Evolutionary conservation across 1,140 invertebrate genomes (phyloP).

Genomic region (Probaryconus sp.): DNA sequence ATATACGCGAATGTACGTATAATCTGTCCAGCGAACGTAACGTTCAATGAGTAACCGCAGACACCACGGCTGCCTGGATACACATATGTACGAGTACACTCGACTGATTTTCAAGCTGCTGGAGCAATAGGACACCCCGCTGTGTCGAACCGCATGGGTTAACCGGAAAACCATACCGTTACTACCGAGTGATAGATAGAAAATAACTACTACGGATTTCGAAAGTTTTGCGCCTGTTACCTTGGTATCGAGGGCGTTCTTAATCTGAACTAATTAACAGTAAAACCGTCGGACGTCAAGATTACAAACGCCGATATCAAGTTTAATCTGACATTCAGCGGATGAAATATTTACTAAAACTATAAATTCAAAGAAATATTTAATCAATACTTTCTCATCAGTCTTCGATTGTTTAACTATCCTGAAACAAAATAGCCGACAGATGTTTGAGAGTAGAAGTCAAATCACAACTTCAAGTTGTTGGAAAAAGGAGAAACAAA

Average conservation of each 20-base stretch:
- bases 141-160: conserved; percentile 57
- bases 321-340: conserved; percentile 18
- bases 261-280: conserved; percentile 26
- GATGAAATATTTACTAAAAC: neutral
- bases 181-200: conserved; percentile 33
- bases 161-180: conserved; percentile 59
- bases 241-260: conserved; percentile 23
- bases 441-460: neutral
- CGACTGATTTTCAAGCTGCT: conserved; percentile 65
- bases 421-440: too few relatives aligned
- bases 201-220: conserved; percentile 31
- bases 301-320: conserved; percentile 21
- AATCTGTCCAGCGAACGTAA: conserved; percentile 58
- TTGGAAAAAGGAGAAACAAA: conserved; percentile 16
- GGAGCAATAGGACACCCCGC: conserved; percentile 62
- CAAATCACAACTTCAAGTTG: neutral
- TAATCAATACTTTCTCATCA: conserved; percentile 45
- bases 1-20: conserved; percentile 50
- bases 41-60: conserved; percentile 64
- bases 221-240: conserved; percentile 43
- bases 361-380: too few relatives aligned
- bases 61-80: conserved; percentile 22
- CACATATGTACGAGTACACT: conserved; percentile 28
- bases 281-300: neutral
- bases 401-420: too few relatives aligned